phyloP scores from a whole-genome alignment of 2,888 invertebrate species.

The Macrophya annulata region DNA sequence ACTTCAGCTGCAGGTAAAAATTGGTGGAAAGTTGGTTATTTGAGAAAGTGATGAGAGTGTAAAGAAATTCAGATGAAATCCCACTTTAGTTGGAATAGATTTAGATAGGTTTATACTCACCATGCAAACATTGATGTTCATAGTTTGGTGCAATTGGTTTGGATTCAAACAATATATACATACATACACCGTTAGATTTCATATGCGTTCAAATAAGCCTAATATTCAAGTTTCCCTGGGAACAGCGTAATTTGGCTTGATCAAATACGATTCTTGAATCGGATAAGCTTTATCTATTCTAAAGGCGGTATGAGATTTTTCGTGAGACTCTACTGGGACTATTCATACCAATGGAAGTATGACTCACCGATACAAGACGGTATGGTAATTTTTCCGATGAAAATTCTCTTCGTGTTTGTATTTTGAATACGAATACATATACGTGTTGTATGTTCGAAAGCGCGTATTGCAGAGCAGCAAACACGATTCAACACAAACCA shows the following conservation, averaged over 20 bases:
- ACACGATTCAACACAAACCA: constrained; percentile 12
- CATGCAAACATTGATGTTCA: background rate
- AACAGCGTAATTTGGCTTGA: constrained; percentile 21
- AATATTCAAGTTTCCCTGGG: background rate
- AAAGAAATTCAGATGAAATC: background rate
- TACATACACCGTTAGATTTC: background rate
- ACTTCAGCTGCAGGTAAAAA: background rate
- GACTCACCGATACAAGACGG: background rate
- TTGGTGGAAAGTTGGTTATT: background rate
- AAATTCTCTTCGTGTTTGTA: background rate
- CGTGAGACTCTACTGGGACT: background rate
- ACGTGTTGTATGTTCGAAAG: constrained; percentile 2
- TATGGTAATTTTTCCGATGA: constrained; percentile 2
- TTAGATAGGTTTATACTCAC: background rate
- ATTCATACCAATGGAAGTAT: background rate
- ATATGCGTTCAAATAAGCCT: background rate
- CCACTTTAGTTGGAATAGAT: background rate
- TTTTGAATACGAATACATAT: background rate
- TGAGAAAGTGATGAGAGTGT: background rate
- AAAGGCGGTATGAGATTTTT: background rate
- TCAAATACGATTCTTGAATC: constrained; percentile 43
- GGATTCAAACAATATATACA: constrained; percentile 2
- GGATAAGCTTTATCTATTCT: constrained; percentile 17
- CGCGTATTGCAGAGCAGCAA: background rate
- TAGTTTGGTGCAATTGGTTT: constrained; percentile 6